Percentiles rank a stretch among this genome's conserved stretches.
Conservation (phyloP, 2,888 invertebrate genomes). For the Clostera curtula region DNA sequence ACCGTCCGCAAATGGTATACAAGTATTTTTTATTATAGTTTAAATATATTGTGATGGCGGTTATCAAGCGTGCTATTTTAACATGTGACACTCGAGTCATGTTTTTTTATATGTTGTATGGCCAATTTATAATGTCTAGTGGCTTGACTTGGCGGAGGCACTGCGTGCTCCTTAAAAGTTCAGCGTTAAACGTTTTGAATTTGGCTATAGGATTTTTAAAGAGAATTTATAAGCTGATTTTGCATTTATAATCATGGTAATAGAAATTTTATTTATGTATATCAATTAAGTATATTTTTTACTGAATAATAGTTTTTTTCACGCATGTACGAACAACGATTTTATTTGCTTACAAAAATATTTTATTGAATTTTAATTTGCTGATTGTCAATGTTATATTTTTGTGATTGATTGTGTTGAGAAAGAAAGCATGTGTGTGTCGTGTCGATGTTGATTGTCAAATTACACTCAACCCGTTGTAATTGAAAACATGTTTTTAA, state of each 20-base stretch:
- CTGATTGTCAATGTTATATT: slow-evolving; percentile 40
- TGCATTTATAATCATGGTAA: slow-evolving; percentile 60
- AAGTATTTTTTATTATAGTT: slow-evolving; percentile 24
- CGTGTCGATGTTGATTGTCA: slow-evolving; percentile 27
- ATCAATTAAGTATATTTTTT: slow-evolving; percentile 27
- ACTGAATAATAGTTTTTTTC: slow-evolving; percentile 20
- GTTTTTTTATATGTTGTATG: slow-evolving; percentile 19
- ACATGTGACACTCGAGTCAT: slow-evolving; percentile 18
- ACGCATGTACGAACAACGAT: slow-evolving; percentile 56
- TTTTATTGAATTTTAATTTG: slow-evolving; percentile 48
- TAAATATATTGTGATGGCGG: slow-evolving; percentile 25
- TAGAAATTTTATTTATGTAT: slow-evolving; percentile 28
- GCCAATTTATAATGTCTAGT: slow-evolving; percentile 8
- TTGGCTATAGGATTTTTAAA: slow-evolving; percentile 11
- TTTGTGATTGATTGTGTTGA: slow-evolving; percentile 31
- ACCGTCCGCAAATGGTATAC: slow-evolving; percentile 43
- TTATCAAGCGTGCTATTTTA: slow-evolving; percentile 20
- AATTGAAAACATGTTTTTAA: slow-evolving; percentile 6
- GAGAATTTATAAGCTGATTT: slow-evolving; percentile 27
- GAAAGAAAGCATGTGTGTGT: slow-evolving; percentile 40
- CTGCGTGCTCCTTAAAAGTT: too few species aligned
- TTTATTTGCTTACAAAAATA: slow-evolving; percentile 47
- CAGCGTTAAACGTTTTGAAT: too few species aligned
- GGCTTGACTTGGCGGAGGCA: too few species aligned
- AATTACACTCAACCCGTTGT: slow-evolving; percentile 19